Conservation (phyloP, 2,888 invertebrate genomes). For the Mythimna vitellina region DNA sequence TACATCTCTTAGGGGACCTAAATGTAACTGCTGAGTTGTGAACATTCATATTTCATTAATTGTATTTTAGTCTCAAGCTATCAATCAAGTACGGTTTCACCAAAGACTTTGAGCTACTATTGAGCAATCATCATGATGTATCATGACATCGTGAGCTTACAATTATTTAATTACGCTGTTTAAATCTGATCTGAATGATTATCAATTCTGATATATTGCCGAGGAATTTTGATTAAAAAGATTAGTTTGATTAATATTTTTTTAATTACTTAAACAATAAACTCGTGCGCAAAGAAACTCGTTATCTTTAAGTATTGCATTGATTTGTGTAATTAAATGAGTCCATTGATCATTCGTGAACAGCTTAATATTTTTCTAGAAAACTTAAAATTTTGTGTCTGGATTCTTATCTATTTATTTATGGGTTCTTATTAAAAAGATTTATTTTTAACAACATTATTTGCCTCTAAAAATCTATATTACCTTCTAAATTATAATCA, state of each 20-base stretch:
- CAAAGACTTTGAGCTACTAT: background rate
- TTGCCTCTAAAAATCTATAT: too few relatives aligned
- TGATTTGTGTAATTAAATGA: slow-evolving; percentile 4
- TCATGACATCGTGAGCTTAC: background rate
- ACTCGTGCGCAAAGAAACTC: background rate
- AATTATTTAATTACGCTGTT: background rate
- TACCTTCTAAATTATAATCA: too few relatives aligned
- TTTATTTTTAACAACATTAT: too few relatives aligned
- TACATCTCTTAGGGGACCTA: too few relatives aligned
- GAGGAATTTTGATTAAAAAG: slow-evolving; percentile 2
- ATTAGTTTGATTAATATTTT: slow-evolving; percentile 28
- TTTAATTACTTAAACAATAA: slow-evolving; percentile 8
- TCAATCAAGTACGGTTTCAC: too few relatives aligned
- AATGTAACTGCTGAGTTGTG: too few relatives aligned
- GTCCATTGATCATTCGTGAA: background rate
- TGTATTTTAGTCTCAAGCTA: too few relatives aligned
- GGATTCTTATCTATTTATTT: background rate
- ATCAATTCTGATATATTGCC: slow-evolving; percentile 1
- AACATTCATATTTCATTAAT: too few relatives aligned
- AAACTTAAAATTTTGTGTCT: background rate
- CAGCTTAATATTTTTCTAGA: background rate
- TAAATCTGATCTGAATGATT: slow-evolving; percentile 3
- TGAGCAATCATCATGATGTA: background rate
- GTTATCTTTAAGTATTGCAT: background rate
- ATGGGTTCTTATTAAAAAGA: too few relatives aligned